Percentiles rank a stretch among this genome's conserved stretches.
These are phyloP conservation scores for Geopemphigus sp. DNA, from an alignment of 1,140 invertebrate species.

Conservation along the genomic window DNA sequence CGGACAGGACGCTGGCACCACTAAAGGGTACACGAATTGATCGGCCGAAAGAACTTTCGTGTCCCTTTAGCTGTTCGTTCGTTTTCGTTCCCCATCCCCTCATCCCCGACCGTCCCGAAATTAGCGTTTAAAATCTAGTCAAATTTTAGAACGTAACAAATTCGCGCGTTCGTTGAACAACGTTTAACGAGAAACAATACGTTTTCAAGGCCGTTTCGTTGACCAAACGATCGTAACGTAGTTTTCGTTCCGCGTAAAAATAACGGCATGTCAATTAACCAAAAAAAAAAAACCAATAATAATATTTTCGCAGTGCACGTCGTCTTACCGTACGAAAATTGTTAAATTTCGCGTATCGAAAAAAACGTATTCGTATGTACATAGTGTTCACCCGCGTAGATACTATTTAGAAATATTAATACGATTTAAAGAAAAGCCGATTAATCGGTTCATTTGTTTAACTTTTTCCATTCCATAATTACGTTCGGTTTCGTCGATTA, in stretches of 20 bases:
- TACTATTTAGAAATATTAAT: conserved; percentile 29
- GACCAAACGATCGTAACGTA: background rate
- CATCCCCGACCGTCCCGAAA: too few relatives aligned
- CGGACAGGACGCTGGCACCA: too few relatives aligned
- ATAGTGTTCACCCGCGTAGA: background rate
- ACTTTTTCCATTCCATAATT: conserved; percentile 37
- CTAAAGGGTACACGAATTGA: too few relatives aligned
- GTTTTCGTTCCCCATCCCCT: background rate
- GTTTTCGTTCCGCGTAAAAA: background rate
- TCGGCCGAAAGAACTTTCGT: background rate
- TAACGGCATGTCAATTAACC: conserved; percentile 34
- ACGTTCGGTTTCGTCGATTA: conserved; percentile 1
- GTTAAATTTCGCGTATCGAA: background rate
- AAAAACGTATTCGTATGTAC: background rate
- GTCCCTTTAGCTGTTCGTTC: background rate
- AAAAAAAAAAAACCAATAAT: background rate
- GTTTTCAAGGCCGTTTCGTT: background rate
- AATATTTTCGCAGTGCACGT: conserved; percentile 19
- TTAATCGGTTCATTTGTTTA: background rate
- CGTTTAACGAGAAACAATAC: background rate
- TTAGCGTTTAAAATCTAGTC: conserved; percentile 32
- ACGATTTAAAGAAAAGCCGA: background rate
- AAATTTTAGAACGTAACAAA: conserved; percentile 31
- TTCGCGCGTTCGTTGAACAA: background rate
- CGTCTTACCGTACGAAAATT: background rate